Evolutionary conservation across 1,140 invertebrate genomes (phyloP).

Genomic region (Lasioglossum albipes): DNA sequence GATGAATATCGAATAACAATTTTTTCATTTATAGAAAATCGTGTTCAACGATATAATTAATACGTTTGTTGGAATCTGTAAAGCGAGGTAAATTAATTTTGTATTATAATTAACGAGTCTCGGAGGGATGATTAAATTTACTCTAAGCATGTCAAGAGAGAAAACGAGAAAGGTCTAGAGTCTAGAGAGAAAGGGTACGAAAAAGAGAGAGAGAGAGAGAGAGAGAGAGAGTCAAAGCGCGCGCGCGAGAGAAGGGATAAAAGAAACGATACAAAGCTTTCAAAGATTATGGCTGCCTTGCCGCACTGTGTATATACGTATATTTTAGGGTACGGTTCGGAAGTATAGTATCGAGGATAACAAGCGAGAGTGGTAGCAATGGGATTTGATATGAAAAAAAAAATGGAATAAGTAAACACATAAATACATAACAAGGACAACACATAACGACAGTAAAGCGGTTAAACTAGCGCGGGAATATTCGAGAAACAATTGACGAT

Average conservation of each 20-base stretch:
- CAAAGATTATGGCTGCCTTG: conserved; percentile 49
- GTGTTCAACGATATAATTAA: conserved; percentile 58
- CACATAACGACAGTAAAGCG: conserved; percentile 25
- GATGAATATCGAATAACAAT: conserved; percentile 36
- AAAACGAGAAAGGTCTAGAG: too few relatives aligned
- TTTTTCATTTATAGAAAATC: conserved; percentile 54
- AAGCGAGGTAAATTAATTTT: conserved; percentile 70
- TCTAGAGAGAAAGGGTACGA: too few relatives aligned
- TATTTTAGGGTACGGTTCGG: conserved; percentile 57
- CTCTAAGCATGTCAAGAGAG: conserved; percentile 43
- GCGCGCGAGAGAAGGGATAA: conserved; percentile 9
- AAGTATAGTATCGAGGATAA: conserved; percentile 31
- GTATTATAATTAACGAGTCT: conserved; percentile 70
- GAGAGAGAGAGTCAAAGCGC: conserved; percentile 30
- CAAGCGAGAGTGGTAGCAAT: conserved; percentile 32
- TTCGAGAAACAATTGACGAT: conserved; percentile 55
- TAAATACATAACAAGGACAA: too few relatives aligned
- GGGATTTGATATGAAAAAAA: conserved; percentile 30
- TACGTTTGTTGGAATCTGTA: conserved; percentile 65
- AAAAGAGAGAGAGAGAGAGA: not conserved
- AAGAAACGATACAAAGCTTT: conserved; percentile 49
- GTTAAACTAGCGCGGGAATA: conserved; percentile 45
- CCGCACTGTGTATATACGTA: conserved; percentile 56
- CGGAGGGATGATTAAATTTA: conserved; percentile 68
- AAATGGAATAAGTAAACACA: too few relatives aligned